A percentile compares a stretch with the other conserved stretches of the same genome.
phyloP scores from a whole-genome alignment of 2,888 invertebrate species.

The Cheilosia vulpina region DNA sequence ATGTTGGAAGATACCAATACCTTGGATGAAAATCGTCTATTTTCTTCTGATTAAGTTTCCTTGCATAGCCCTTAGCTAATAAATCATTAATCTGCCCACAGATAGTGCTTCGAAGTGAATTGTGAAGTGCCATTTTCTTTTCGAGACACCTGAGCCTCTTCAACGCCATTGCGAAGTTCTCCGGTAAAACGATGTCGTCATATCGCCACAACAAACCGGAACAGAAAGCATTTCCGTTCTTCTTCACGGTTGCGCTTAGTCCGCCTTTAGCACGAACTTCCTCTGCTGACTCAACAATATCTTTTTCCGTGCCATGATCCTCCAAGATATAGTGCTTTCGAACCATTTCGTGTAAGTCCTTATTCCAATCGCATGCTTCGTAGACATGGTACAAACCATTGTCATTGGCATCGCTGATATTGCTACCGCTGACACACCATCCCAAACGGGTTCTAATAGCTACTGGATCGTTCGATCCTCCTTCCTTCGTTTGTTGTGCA shows the following conservation, averaged over 20 bases:
- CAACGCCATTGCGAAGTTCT: slow-evolving; percentile 11
- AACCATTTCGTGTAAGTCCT: background rate
- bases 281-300: background rate
- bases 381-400: background rate
- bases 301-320: background rate
- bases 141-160: slow-evolving; percentile 9
- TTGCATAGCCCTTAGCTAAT: background rate
- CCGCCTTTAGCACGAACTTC: background rate
- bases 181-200: background rate
- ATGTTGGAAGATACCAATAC: slow-evolving; percentile 8
- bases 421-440: slow-evolving; percentile 6
- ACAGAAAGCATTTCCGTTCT: background rate
- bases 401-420: background rate
- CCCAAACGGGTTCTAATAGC: slow-evolving; percentile 12
- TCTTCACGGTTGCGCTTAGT: background rate
- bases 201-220: slow-evolving; percentile 13
- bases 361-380: slow-evolving; percentile 7
- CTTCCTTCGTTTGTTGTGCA: background rate
- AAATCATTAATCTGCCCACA: background rate
- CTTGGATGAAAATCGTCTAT: background rate
- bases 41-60: background rate
- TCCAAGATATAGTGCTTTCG: slow-evolving; percentile 1
- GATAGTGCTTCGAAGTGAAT: background rate
- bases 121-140: background rate
- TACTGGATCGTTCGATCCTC: slow-evolving; percentile 1